Percentiles rank a stretch among this genome's conserved stretches.
Evolutionary conservation across 2,888 invertebrate genomes (phyloP).

Genomic region (Parascotia fuliginaria): DNA sequence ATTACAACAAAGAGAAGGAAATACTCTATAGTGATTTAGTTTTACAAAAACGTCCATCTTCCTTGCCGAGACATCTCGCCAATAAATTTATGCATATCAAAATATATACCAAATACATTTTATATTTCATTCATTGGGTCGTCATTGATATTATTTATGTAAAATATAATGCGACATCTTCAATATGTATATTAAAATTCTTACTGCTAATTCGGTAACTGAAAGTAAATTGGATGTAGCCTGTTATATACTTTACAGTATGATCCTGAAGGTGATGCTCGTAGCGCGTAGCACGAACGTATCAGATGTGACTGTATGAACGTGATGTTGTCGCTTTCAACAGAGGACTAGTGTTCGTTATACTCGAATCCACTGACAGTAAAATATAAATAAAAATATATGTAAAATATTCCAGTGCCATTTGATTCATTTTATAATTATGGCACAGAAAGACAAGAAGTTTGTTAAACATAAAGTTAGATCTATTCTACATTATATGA

Average conservation of each 20-base stretch:
- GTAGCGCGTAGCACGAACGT: conserved; percentile 5
- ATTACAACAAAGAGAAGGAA: conserved; percentile 64
- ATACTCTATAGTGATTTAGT: conserved; percentile 51
- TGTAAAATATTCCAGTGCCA: conserved; percentile 49
- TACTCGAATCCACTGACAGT: conserved; percentile 48
- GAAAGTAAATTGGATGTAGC: conserved; percentile 38
- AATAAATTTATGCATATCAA: conserved; percentile 81
- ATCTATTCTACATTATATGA: conserved; percentile 52
- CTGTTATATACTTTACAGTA: conserved; percentile 11
- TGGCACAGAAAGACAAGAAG: conserved; percentile 63
- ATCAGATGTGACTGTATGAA: conserved; percentile 15
- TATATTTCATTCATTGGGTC: conserved; percentile 52
- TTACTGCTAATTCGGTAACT: conserved; percentile 67
- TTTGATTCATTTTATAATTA: conserved; percentile 46
- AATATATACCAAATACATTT: conserved; percentile 80
- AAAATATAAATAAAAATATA: conserved; percentile 40
- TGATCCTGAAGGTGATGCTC: conserved; percentile 6
- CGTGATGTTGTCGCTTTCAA: conserved; percentile 46
- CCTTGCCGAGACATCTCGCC: conserved; percentile 59
- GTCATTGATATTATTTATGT: conserved; percentile 64
- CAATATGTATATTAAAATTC: conserved; percentile 58
- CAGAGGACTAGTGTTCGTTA: conserved; percentile 67
- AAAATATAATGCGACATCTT: conserved; percentile 64
- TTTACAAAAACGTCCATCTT: conserved; percentile 57
- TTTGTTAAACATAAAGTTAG: conserved; percentile 50